A percentile compares a stretch with the other conserved stretches of the same genome.
phyloP scores from a whole-genome alignment of 2,888 invertebrate species.

The Sphinx pinastri region DNA sequence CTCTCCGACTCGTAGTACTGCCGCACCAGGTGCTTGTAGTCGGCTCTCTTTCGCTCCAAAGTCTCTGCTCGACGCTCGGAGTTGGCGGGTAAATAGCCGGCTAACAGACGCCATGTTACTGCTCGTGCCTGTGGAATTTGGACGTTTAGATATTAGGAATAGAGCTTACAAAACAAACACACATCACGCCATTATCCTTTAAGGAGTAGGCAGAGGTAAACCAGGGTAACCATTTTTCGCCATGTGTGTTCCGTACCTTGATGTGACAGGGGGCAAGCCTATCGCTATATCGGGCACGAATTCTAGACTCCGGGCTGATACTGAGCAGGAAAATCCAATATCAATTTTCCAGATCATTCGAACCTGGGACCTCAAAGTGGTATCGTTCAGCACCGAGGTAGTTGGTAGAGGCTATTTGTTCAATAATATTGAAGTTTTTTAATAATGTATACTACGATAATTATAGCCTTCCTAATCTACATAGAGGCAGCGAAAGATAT shows the following conservation, averaged over 20 bases:
- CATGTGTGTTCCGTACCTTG: background rate
- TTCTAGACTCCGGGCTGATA: too few species aligned
- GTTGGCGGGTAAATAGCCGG: conserved; percentile 97
- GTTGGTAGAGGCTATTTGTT: too few species aligned
- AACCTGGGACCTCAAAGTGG: too few species aligned
- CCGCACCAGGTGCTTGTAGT: conserved; percentile 97
- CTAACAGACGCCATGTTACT: conserved; percentile 86
- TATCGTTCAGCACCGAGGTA: too few species aligned
- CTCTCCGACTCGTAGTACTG: conserved; percentile 97
- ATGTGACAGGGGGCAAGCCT: background rate
- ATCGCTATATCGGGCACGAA: background rate
- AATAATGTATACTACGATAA: too few species aligned
- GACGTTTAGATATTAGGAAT: background rate
- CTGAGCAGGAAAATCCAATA: too few species aligned
- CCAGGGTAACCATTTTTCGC: background rate
- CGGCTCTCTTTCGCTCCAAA: conserved; percentile 95
- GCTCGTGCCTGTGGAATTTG: conserved; percentile 78
- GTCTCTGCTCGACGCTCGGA: conserved; percentile 94
- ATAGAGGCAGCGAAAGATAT: too few species aligned
- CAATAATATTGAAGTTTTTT: too few species aligned
- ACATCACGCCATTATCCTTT: background rate
- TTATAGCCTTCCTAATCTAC: too few species aligned
- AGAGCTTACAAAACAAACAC: background rate
- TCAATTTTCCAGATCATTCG: too few species aligned
- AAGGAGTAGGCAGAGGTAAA: background rate